phyloP scores from a whole-genome alignment of 1,140 invertebrate genomes.

The Drosophila nannoptera region DNA sequence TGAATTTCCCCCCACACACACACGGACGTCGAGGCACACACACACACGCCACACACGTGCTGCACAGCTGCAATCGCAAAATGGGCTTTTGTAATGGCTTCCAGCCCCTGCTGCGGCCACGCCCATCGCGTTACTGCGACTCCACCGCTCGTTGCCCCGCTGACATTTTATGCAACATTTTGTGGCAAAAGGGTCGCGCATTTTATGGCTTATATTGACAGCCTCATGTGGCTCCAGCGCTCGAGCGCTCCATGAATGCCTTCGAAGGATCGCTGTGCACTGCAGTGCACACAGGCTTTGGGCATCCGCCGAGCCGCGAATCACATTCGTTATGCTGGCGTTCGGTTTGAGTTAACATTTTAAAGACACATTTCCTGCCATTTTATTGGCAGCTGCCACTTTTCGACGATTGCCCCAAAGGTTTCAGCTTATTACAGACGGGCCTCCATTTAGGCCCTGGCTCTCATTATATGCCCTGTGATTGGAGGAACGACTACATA shows the following conservation, averaged over 20 bases:
- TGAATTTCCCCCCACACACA: constrained; percentile 29
- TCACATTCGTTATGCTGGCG: neutral
- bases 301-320: neutral
- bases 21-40: constrained; percentile 9
- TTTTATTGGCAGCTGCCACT: constrained; percentile 44
- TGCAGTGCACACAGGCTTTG: neutral
- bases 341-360: constrained; percentile 8
- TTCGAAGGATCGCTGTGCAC: neutral
- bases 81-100: constrained; percentile 40
- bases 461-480: neutral
- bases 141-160: constrained; percentile 20
- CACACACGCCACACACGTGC: constrained; percentile 3
- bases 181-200: constrained; percentile 32
- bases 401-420: neutral
- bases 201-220: constrained; percentile 43
- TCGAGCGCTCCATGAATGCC: neutral
- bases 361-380: neutral
- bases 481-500: neutral
- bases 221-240: constrained; percentile 8
- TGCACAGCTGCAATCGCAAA: constrained; percentile 26
- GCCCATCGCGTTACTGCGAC: constrained; percentile 15
- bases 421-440: neutral
- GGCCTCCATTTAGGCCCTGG: neutral
- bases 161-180: constrained; percentile 51
- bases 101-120: constrained; percentile 19